Evolutionary conservation across 2,797 vertebrate genomes (phyloP), one percentile per base, ranked within the genome.

Genomic region (Saguinus oedipus): DNA sequence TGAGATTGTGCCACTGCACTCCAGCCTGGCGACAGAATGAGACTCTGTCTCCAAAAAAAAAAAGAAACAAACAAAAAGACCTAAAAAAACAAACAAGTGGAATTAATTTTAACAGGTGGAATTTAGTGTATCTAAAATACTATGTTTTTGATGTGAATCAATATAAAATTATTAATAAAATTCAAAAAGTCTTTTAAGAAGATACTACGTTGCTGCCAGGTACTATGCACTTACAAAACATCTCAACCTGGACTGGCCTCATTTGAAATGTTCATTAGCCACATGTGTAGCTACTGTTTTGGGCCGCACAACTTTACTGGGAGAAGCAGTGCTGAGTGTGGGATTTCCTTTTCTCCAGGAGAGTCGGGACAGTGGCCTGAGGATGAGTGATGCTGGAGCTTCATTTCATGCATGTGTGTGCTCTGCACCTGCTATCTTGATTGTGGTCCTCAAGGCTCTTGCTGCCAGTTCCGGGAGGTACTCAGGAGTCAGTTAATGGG

Each of bases 371-470:
- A 2, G 8, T 36, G 50, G 7, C 42, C 42, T 44, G 30, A 44
- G 30, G 22, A 53, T 17, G n/a, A 39, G 4, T 22, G 2, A 17
- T 27, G 19, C 79, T 88, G 50, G 55, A 24, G n/a, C 33, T 44
- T 50, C 20, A 0, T n/a, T 72, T 70, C 39, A 3, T 2, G 2
- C 1, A 4, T 4, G 0, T 5, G 14, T 48, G 10, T 46, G 1
- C 15, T 64, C 30, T 27, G 30, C 1, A 17, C 4, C 57, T 82
- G 87, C 59, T 30, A 4, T 74, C 42, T 70, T 39, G 33, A 11
- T 15, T 39, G 72, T 82, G 89, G 64, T 39, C 55, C 22, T 10
- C 36, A 42, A 6, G 26, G 57, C 57, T 81, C 30, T 82, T 78
- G 36, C 27, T 82, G 7, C 27, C 36, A 24, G 22, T 15, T 68